Evolutionary conservation across 2,888 invertebrate genomes (phyloP).

Genomic region (Lasius fuliginosus): DNA sequence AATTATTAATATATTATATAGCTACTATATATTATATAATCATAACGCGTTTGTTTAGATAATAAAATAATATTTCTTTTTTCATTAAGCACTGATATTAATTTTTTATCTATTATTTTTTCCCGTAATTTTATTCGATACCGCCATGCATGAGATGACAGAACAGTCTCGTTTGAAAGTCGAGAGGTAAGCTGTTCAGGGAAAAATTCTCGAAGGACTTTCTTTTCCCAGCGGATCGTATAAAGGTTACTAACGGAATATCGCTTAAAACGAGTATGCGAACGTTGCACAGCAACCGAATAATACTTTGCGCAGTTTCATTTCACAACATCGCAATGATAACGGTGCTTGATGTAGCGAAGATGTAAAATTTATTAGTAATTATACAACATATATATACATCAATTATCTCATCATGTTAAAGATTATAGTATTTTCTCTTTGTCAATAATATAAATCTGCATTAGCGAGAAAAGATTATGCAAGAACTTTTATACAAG

Average conservation of each 20-base stretch:
- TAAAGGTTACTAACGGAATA: slow-evolving; percentile 54
- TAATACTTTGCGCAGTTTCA: slow-evolving; percentile 37
- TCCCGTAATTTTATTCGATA: slow-evolving; percentile 9
- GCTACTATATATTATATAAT: neutral
- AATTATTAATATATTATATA: neutral
- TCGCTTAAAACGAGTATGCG: slow-evolving; percentile 47
- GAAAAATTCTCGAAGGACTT: slow-evolving; percentile 50
- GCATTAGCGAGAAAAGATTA: neutral
- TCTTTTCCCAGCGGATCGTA: slow-evolving; percentile 26
- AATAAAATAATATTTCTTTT: slow-evolving; percentile 14
- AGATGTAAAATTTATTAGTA: slow-evolving; percentile 1
- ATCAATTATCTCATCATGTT: neutral
- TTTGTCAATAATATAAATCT: neutral
- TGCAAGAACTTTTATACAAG: neutral
- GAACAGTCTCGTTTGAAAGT: slow-evolving; percentile 44
- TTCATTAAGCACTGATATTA: neutral
- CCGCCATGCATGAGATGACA: slow-evolving; percentile 26
- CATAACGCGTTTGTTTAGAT: neutral
- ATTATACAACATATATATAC: neutral
- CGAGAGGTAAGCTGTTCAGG: slow-evolving; percentile 42
- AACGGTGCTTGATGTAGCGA: slow-evolving; percentile 9
- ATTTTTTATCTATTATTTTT: slow-evolving; percentile 24
- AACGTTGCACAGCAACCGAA: slow-evolving; percentile 39
- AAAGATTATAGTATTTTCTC: neutral
- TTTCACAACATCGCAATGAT: slow-evolving; percentile 21